Evolutionary conservation across 2,113 vertebrate species (phyloP), one percentile per base, ranked within the genome.

Genomic region (Caloenas nicobarica): DNA sequence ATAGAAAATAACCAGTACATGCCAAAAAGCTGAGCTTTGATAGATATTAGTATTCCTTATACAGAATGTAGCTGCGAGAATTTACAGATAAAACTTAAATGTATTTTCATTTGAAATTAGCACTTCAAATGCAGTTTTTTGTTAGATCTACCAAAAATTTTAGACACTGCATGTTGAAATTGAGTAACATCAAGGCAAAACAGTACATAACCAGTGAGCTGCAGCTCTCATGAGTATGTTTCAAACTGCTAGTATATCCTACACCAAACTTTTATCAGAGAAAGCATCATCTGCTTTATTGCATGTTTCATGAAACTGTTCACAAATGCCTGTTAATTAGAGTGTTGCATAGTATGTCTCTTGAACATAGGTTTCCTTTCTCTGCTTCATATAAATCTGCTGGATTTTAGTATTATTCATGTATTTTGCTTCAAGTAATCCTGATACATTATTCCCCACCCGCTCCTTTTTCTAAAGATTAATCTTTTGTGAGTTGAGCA

Each of bases 241-340:
- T 96, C 73, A 91, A n/a, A 91, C 61, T 79, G 96, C 96, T 97
- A 96, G 94, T 96, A 96, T 98, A 99, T 99, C 99, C 99, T 99
- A 98, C 99, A 99, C 97, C 98, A 99, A 99, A 99, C 98, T 97
- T 98, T 97, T 94, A 97, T 89, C 98, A 97, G 98, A 97, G 98
- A 98, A 98, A 98, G 97, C 98, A 98, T 99, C 99, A 99, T 99
- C 99, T 99, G 99, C 99, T 99, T 99, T 98, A 99, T 98, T 99
- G 99, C 99, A 99, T 99, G 99, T 99, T 98, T 99, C 99, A 99
- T 99, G 98, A 99, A 98, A 99, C 98, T 99, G 98, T 99, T 99
- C 99, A 99, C 98, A 99, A 99, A 98, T 99, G 99, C 99, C 98
- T 99, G 99, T 99, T 99, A 99, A 98, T 99, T 98, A 99, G 99